These are phyloP conservation scores for Myxocyprinus asiaticus DNA, from an alignment of 2,113 vertebrate genomes.

Conservation along the genomic window DNA sequence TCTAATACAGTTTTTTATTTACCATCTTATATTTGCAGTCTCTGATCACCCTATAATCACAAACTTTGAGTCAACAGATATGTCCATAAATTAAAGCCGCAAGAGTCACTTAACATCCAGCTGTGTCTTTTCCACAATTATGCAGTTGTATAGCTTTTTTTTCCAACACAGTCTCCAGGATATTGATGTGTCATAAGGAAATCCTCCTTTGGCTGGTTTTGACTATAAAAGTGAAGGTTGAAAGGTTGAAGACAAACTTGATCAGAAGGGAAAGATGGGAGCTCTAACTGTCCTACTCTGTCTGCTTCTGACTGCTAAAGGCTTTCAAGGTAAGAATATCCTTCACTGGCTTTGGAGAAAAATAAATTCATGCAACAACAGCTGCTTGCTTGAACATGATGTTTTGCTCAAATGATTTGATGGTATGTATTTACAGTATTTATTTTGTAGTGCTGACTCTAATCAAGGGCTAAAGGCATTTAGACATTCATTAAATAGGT, in stretches of 20 bases:
- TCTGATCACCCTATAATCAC: no score
- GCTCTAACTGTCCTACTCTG: neutral
- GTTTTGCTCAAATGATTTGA: no score
- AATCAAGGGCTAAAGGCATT: no score
- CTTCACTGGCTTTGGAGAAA: neutral
- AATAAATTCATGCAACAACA: no score
- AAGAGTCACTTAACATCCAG: neutral
- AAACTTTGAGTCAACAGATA: no score
- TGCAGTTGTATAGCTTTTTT: neutral
- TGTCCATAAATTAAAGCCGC: neutral
- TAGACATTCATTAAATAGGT: no score
- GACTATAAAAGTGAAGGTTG: neutral
- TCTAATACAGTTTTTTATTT: no score
- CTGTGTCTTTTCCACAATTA: neutral
- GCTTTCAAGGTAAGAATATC: slow-evolving; percentile 4
- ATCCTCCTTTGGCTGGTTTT: neutral
- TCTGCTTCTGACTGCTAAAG: neutral
- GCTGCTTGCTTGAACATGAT: no score
- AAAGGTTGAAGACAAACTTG: neutral
- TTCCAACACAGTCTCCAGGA: neutral
- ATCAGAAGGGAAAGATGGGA: neutral
- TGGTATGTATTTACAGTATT: no score
- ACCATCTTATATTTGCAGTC: no score
- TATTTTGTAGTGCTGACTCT: no score
- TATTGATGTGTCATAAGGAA: slow-evolving; percentile 9